These are phyloP conservation scores for Ochotona princeps DNA, from an alignment of 2,113 vertebrate genomes.

Conservation along the genomic window DNA sequence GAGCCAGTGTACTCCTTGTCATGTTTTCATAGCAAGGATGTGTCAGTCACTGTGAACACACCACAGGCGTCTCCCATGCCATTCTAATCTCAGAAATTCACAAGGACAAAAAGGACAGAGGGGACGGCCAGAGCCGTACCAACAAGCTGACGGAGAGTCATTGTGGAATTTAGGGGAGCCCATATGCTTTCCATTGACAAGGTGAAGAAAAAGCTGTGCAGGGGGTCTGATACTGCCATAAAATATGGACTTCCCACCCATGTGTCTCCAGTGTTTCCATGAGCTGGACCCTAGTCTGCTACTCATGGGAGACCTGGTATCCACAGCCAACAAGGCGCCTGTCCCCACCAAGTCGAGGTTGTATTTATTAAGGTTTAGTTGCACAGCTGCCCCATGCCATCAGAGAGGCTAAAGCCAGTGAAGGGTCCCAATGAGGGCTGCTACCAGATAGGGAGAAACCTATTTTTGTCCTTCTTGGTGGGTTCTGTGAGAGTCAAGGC, in stretches of 20 bases:
- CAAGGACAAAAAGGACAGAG: not conserved
- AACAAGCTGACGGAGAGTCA: not conserved
- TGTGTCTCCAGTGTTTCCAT: not conserved
- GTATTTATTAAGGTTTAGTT: not conserved
- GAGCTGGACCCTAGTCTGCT: not conserved
- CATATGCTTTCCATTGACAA: not conserved
- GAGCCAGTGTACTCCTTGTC: not conserved
- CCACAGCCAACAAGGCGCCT: slow-evolving; percentile 4
- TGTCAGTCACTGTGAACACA: not conserved
- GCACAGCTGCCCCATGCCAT: not conserved
- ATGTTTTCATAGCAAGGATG: not conserved
- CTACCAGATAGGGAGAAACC: not conserved
- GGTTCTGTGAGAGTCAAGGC: not conserved
- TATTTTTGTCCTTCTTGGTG: not conserved
- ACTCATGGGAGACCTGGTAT: not conserved
- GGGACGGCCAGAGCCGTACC: not conserved
- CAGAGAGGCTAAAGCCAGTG: not conserved
- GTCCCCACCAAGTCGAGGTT: not conserved
- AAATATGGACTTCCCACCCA: not conserved
- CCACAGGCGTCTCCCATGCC: too few relatives aligned
- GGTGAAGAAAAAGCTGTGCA: not conserved
- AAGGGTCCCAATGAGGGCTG: not conserved
- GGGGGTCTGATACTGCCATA: not conserved
- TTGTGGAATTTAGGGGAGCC: not conserved
- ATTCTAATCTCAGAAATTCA: slow-evolving; percentile 23